Percentiles rank a stretch among this genome's conserved stretches.
Evolutionary conservation across 2,888 invertebrate genomes (phyloP).

Genomic region (Napeogenes inachia): DNA sequence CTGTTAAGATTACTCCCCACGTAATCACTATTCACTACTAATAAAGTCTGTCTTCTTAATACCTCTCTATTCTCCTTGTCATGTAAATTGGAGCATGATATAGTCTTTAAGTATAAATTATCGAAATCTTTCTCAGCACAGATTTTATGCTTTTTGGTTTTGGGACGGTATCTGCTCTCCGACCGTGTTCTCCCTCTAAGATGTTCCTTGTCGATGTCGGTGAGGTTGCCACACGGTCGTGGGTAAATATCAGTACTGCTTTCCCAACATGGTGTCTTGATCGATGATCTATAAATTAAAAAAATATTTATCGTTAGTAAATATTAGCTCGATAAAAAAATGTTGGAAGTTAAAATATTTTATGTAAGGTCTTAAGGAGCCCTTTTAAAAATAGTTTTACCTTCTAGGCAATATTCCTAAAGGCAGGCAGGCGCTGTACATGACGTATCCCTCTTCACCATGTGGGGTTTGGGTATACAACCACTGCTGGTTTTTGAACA

Average conservation of each 20-base stretch:
- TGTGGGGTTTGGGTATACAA: slow-evolving; percentile 91
- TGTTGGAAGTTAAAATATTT: neutral
- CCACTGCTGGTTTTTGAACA: slow-evolving; percentile 91
- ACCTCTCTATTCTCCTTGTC: slow-evolving; percentile 43
- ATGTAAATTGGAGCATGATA: slow-evolving; percentile 56
- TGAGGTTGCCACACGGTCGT: slow-evolving; percentile 87
- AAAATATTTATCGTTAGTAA: neutral
- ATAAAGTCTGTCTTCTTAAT: slow-evolving; percentile 80
- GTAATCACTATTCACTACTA: slow-evolving; percentile 84
- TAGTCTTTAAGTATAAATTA: slow-evolving; percentile 79
- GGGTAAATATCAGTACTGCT: slow-evolving; percentile 89
- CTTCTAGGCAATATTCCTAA: slow-evolving; percentile 83
- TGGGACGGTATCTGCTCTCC: slow-evolving; percentile 79
- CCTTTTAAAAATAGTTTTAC: slow-evolving; percentile 35
- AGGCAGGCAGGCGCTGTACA: slow-evolving; percentile 86
- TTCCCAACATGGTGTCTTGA: slow-evolving; percentile 86
- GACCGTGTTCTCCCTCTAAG: slow-evolving; percentile 81
- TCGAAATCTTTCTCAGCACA: slow-evolving; percentile 86
- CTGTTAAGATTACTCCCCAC: slow-evolving; percentile 75
- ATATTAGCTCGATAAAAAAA: neutral
- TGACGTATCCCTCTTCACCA: slow-evolving; percentile 89
- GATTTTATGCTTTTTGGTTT: slow-evolving; percentile 51
- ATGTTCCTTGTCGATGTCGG: slow-evolving; percentile 86
- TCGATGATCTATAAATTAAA: slow-evolving; percentile 54
- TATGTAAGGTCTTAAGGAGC: neutral